phyloP scores from a whole-genome alignment of 1,140 invertebrate genomes.

The Temnothorax longispinosus region DNA sequence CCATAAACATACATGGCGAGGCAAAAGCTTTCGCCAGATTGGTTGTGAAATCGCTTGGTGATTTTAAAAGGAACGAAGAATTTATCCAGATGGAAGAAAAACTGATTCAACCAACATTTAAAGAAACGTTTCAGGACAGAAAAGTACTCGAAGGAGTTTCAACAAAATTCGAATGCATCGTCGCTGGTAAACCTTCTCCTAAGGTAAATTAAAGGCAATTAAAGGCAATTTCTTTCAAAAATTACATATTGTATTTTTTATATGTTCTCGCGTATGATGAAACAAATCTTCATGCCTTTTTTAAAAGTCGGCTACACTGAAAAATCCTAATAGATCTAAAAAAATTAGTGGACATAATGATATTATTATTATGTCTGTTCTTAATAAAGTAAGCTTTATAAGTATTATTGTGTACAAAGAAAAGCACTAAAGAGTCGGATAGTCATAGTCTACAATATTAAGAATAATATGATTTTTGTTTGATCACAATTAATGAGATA shows the following conservation, averaged over 20 bases:
- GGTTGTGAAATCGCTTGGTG: constrained; percentile 88
- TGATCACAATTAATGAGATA: neutral
- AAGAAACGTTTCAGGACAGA: constrained; percentile 88
- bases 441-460: neutral
- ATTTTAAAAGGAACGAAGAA: constrained; percentile 81
- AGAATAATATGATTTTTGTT: neutral
- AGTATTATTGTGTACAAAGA: neutral
- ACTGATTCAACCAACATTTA: constrained; percentile 88
- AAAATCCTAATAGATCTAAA: neutral
- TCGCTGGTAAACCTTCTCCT: constrained; percentile 90
- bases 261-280: neutral
- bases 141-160: constrained; percentile 85
- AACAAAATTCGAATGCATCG: constrained; percentile 90
- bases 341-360: neutral
- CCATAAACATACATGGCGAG: constrained; percentile 90
- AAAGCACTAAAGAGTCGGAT: neutral
- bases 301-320: neutral
- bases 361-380: neutral
- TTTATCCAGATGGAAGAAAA: constrained; percentile 87
- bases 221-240: neutral
- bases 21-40: constrained; percentile 93
- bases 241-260: neutral
- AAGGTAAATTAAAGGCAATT: constrained; percentile 86
- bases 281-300: neutral
- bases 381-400: neutral